Conservation (phyloP, 1,140 invertebrate species). For the Leptinotarsa texana region DNA sequence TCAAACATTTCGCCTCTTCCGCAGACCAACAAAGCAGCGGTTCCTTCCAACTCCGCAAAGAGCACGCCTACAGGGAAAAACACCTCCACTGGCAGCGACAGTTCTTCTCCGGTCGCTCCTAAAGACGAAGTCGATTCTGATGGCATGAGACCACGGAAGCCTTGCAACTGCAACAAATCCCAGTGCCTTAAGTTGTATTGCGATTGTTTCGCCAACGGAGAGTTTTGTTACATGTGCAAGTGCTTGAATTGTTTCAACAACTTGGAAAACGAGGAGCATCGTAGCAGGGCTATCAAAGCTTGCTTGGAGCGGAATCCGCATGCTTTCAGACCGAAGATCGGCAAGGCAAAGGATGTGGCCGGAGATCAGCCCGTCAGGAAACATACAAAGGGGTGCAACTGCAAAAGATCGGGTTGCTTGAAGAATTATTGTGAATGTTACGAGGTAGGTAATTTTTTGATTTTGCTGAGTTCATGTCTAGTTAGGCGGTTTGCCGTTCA, state of each 20-base stretch:
- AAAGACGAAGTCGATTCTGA: constrained; percentile 56
- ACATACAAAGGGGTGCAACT: constrained; percentile 99
- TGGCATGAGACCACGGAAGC: constrained; percentile 82
- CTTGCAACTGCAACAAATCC: constrained; percentile 99
- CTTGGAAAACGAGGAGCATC: constrained; percentile 91
- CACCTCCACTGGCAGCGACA: neutral
- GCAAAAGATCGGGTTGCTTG: constrained; percentile 96
- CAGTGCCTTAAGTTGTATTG: constrained; percentile 99
- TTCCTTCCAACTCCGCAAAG: constrained; percentile 32
- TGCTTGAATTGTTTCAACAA: constrained; percentile 99
- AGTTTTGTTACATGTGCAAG: constrained; percentile 98
- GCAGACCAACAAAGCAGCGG: constrained; percentile 36
- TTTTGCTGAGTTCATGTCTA: no score
- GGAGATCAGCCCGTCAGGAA: constrained; percentile 63
- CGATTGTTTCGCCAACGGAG: constrained; percentile 99
- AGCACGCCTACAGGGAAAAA: constrained; percentile 16
- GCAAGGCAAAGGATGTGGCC: constrained; percentile 71
- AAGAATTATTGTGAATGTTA: constrained; percentile 99
- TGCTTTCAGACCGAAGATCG: constrained; percentile 98
- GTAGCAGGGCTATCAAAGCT: constrained; percentile 83
- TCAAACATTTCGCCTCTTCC: constrained; percentile 27
- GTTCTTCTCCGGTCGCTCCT: constrained; percentile 29
- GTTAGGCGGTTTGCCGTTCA: no score
- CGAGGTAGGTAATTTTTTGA: constrained; percentile 67
- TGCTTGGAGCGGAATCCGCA: constrained; percentile 93